Evolutionary conservation across 2,113 vertebrate species (phyloP), one percentile per base, ranked within the genome.

Genomic region (Psittacus erithacus): DNA sequence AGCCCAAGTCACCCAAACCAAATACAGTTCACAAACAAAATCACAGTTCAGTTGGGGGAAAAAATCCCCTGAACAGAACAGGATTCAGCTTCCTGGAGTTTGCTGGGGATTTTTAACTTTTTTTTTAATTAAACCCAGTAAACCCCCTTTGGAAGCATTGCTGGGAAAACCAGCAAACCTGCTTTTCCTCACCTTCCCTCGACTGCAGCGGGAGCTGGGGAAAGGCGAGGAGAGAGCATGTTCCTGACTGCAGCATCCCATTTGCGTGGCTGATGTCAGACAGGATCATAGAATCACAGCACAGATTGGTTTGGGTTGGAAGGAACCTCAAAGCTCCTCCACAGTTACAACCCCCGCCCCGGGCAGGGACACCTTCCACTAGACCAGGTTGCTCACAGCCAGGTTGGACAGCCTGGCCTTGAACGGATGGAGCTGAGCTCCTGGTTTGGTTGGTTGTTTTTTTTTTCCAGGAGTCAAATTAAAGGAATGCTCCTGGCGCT

Each of bases 221-320:
- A 38, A 13, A 2, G 71, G 14, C 3, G 35, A 44, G 67, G 67
- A 0, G 0, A 13, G 6, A 27, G 5, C 1, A 1, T 2, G 4
- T 1, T 28, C 19, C 59, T 10, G 60, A 5, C 53, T 4, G 53
- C 86, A 47, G 70, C 64, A 25, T 6, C 41, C 49, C 8, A 0
- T 17, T 9, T 15, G 16, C 2, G 3, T 5, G 73, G n/a, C 68
- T 35, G 25, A 1, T 9, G 9, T 2, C 23, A 13, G 73, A 4
- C 52, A 5, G 22, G 9, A 35, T 23, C 33, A n/a, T 24, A 9
- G 22, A 35, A 23, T 23, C 57, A 35, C 55, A 53, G 16, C 25
- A 53, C 29, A 24, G 33, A 16, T 13, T 35, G 22, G 57, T 35
- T 59, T 35, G 57, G 22, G 33, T 23, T 35, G 33, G 57, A 59